A percentile compares a stretch with the other conserved stretches of the same genome.
Evolutionary conservation across 2,888 invertebrate species (phyloP).

Genomic region (Deilephila porcellus): DNA sequence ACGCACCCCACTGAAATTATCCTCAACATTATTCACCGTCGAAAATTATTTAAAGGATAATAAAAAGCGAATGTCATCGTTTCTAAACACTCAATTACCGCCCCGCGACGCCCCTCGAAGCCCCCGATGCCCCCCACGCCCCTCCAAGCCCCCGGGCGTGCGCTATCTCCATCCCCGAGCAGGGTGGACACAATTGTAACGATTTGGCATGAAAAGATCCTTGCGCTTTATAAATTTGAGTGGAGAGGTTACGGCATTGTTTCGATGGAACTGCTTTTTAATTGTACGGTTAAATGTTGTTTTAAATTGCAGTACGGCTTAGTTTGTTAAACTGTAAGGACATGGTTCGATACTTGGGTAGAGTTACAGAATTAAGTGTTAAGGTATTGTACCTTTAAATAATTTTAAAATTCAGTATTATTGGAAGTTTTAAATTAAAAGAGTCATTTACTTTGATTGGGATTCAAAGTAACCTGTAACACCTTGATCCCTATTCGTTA

Average conservation of each 20-base stretch:
- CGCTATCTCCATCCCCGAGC: conserved; percentile 18
- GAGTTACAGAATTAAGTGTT: too few species aligned
- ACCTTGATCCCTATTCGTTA: too few species aligned
- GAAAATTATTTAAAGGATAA: conserved; percentile 25
- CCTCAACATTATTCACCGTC: conserved; percentile 23
- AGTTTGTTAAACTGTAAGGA: too few species aligned
- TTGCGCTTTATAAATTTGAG: conserved; percentile 19
- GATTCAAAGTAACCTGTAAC: too few species aligned
- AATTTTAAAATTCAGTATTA: too few species aligned
- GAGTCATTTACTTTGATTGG: too few species aligned
- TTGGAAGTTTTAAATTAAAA: too few species aligned
- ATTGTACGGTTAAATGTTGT: not conserved
- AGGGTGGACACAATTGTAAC: conserved; percentile 25
- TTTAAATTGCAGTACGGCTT: not conserved
- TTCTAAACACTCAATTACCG: conserved; percentile 27
- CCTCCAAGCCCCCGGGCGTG: conserved; percentile 11
- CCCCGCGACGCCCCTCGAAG: conserved; percentile 20
- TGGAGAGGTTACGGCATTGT: not conserved
- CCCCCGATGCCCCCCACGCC: not conserved
- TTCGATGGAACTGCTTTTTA: conserved; percentile 1
- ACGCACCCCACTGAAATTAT: not conserved
- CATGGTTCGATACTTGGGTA: too few species aligned
- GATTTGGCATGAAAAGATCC: conserved; percentile 22
- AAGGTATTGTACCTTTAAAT: too few species aligned
- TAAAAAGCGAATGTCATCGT: conserved; percentile 25